Conservation (phyloP, 2,888 invertebrate genomes). For the Drosophila meridionalis region DNA sequence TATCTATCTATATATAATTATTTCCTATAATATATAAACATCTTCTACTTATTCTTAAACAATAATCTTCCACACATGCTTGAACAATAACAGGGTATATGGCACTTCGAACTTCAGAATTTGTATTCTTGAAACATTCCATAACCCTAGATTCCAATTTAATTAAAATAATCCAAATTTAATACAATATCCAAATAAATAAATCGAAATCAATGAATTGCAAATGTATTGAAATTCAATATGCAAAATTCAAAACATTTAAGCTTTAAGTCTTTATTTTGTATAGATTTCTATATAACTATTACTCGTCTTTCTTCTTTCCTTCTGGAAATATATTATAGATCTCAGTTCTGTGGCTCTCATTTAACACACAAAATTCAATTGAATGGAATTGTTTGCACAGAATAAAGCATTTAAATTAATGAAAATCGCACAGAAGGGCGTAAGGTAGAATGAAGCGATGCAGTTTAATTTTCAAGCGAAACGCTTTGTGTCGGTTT, state of each 20-base stretch:
- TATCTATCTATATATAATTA: not conserved
- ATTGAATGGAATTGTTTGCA: not conserved
- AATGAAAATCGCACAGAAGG: constrained; percentile 9
- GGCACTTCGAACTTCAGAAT: not conserved
- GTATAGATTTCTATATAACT: not conserved
- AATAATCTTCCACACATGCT: not conserved
- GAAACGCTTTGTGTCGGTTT: not conserved
- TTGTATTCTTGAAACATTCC: not conserved
- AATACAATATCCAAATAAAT: not conserved
- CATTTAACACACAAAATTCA: not conserved
- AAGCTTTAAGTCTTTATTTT: not conserved
- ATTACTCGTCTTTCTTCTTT: not conserved
- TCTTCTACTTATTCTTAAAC: not conserved
- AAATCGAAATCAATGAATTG: not conserved
- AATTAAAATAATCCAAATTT: not conserved
- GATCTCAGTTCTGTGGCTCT: not conserved
- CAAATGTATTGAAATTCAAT: not conserved
- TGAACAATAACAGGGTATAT: not conserved
- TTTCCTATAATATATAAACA: not conserved
- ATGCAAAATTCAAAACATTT: not conserved
- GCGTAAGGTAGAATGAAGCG: not conserved
- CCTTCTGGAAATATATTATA: not conserved
- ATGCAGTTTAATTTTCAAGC: not conserved
- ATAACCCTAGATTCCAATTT: not conserved
- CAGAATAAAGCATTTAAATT: not conserved